These are phyloP conservation scores for Lasioglossum lativentre DNA, from an alignment of 2,888 invertebrate species.

Conservation along the genomic window DNA sequence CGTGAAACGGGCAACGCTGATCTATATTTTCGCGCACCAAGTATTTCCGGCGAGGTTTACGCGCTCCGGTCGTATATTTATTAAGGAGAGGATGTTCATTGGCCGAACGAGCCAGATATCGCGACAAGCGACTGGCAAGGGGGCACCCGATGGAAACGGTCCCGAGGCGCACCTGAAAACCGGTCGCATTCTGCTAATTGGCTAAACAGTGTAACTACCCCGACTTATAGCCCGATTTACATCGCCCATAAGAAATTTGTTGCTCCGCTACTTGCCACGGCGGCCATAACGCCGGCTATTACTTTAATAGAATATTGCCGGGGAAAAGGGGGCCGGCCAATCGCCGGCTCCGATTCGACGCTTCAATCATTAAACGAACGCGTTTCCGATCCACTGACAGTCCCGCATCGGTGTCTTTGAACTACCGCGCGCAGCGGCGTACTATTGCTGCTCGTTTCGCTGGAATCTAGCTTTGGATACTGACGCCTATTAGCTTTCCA, in stretches of 20 bases:
- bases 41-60: conserved; percentile 34
- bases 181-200: conserved; percentile 76
- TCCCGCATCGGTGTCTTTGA: conserved; percentile 68
- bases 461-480: conserved; percentile 26
- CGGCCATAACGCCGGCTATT: conserved; percentile 60
- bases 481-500: conserved; percentile 38
- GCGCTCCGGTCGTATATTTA: conserved; percentile 40
- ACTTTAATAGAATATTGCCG: conserved; percentile 69
- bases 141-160: conserved; percentile 41
- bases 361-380: conserved; percentile 67
- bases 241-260: conserved; percentile 77
- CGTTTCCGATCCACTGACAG: conserved; percentile 65
- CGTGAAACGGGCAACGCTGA: not conserved
- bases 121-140: conserved; percentile 32
- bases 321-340: conserved; percentile 19
- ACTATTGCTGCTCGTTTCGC: conserved; percentile 25
- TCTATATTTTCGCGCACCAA: conserved; percentile 38
- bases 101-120: conserved; percentile 38
- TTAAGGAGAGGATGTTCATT: conserved; percentile 44
- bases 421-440: conserved; percentile 1
- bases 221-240: conserved; percentile 78
- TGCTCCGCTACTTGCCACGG: conserved; percentile 58
- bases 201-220: conserved; percentile 76
- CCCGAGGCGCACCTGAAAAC: conserved; percentile 63
- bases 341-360: conserved; percentile 52